Percentiles rank a stretch among this genome's conserved stretches.
These are phyloP conservation scores for Nycteola revayana DNA, from an alignment of 2,888 invertebrate genomes.

Conservation along the genomic window DNA sequence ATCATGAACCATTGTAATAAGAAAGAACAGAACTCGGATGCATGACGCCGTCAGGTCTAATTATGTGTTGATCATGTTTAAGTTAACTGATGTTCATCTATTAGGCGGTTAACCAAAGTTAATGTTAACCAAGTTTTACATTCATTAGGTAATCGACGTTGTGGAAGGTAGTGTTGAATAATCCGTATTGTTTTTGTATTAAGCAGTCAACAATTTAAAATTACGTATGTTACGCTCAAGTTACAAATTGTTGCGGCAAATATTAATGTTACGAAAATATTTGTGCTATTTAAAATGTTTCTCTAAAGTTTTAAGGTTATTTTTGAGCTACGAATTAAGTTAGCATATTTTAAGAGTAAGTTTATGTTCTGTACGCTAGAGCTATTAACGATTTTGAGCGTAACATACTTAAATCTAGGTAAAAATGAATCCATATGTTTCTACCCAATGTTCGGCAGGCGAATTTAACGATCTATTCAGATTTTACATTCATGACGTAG, in stretches of 20 bases:
- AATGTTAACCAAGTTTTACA: slow-evolving; percentile 44
- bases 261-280: too few species aligned
- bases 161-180: slow-evolving; percentile 28
- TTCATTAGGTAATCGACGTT: slow-evolving; percentile 46
- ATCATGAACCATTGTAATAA: slow-evolving; percentile 34
- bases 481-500: slow-evolving; percentile 34
- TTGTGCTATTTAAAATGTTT: too few species aligned
- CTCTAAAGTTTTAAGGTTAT: too few species aligned
- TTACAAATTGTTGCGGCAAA: background rate
- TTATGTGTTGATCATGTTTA: slow-evolving; percentile 26
- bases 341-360: too few species aligned
- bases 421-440: slow-evolving; percentile 12
- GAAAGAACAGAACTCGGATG: slow-evolving; percentile 41
- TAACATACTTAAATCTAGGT: slow-evolving; percentile 10
- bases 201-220: slow-evolving; percentile 16
- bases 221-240: slow-evolving; percentile 20
- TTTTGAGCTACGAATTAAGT: too few species aligned
- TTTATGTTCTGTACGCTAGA: too few species aligned
- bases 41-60: slow-evolving; percentile 29
- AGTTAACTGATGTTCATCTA: slow-evolving; percentile 37
- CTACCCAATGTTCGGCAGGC: slow-evolving; percentile 19
- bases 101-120: slow-evolving; percentile 52
- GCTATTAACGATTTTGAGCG: slow-evolving; percentile 11
- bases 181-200: slow-evolving; percentile 30
- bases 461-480: slow-evolving; percentile 22